Evolutionary conservation across 2,888 invertebrate genomes (phyloP).

Genomic region (Kryphioiulus occultus): DNA sequence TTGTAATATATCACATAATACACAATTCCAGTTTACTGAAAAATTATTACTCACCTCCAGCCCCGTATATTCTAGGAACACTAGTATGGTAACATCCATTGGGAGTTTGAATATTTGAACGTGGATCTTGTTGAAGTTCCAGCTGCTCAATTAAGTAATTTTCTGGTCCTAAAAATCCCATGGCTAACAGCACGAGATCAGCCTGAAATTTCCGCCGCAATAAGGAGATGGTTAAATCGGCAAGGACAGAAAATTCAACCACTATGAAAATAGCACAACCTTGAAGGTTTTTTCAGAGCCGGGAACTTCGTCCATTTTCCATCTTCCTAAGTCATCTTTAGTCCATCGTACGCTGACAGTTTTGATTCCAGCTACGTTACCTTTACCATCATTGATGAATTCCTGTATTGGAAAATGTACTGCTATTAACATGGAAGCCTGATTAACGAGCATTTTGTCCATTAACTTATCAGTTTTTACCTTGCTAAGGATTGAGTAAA

Average conservation of each 20-base stretch:
- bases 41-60: constrained; percentile 83
- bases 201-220: constrained; percentile 64
- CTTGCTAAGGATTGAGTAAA: constrained; percentile 92
- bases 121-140: constrained; percentile 81
- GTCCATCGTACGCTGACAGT: constrained; percentile 93
- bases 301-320: constrained; percentile 89
- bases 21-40: background rate
- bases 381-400: constrained; percentile 87
- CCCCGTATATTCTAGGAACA: constrained; percentile 87
- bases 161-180: constrained; percentile 99
- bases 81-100: constrained; percentile 79
- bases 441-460: background rate
- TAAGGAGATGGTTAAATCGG: background rate
- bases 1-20: background rate
- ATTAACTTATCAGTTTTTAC: constrained; percentile 59
- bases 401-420: constrained; percentile 67
- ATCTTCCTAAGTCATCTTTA: constrained; percentile 88
- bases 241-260: background rate
- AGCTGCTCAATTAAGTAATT: constrained; percentile 82
- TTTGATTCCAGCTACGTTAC: constrained; percentile 87
- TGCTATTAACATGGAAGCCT: background rate
- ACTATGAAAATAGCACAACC: constrained; percentile 58
- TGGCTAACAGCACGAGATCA: constrained; percentile 92
- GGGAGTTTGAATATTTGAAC: constrained; percentile 89
- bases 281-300: constrained; percentile 72